Conservation (phyloP, 2,797 vertebrate species). For the Sylvilagus floridanus region DNA sequence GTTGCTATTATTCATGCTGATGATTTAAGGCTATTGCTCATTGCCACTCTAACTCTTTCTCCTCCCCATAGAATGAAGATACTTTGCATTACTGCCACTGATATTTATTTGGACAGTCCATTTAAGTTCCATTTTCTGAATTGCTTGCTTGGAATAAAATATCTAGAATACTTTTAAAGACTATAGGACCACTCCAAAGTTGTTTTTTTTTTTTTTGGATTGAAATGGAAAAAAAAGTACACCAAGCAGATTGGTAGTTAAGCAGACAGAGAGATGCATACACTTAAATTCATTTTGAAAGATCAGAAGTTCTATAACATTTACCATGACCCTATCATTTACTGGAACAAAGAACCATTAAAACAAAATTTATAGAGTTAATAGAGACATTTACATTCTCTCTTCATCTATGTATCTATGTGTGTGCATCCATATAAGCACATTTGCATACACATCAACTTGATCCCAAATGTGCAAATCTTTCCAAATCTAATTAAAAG, state of each 20-base stretch:
- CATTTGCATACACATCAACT: neutral
- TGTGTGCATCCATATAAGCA: neutral
- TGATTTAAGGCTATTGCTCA: constrained; percentile 25
- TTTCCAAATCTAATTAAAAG: constrained; percentile 55
- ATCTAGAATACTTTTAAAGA: constrained; percentile 26
- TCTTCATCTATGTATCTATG: constrained; percentile 9
- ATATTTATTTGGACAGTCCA: constrained; percentile 39
- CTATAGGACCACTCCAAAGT: neutral
- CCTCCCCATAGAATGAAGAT: neutral
- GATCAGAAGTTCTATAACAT: neutral
- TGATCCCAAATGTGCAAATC: constrained; percentile 42
- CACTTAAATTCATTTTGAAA: constrained; percentile 28
- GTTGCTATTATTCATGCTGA: neutral
- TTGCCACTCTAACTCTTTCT: neutral
- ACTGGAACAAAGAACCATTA: neutral
- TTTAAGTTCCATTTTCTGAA: constrained; percentile 32
- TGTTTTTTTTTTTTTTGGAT: constrained; percentile 37
- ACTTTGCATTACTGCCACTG: constrained; percentile 2
- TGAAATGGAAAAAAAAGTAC: neutral
- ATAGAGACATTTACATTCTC: neutral
- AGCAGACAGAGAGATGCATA: neutral
- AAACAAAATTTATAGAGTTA: constrained; percentile 28
- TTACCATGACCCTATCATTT: neutral
- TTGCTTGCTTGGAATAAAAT: constrained; percentile 42
- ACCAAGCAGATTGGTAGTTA: neutral